These are phyloP conservation scores for Tenthredo mesomela DNA, from an alignment of 2,888 invertebrate species.

Conservation along the genomic window DNA sequence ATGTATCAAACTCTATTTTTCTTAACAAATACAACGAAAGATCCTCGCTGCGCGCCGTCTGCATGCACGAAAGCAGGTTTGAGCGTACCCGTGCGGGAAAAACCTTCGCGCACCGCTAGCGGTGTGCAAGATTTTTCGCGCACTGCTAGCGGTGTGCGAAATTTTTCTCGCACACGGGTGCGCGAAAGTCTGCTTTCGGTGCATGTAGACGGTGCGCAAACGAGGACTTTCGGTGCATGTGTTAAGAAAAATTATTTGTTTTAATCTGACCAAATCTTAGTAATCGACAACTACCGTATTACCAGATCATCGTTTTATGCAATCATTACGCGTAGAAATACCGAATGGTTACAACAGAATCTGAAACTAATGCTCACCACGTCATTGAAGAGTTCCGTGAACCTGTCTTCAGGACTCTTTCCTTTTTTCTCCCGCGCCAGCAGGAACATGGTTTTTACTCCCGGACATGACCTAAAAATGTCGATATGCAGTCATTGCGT, in stretches of 20 bases:
- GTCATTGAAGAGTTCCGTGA: conserved; percentile 72
- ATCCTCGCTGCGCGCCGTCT: too few species aligned
- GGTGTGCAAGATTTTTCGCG: too few species aligned
- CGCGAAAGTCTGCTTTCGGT: too few species aligned
- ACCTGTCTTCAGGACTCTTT: conserved; percentile 70
- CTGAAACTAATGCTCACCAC: conserved; percentile 65
- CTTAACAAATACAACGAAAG: too few species aligned
- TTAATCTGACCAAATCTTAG: background rate
- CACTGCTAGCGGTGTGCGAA: too few species aligned
- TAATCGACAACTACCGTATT: background rate
- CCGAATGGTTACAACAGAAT: background rate
- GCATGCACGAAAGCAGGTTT: too few species aligned
- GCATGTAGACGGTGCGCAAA: too few species aligned
- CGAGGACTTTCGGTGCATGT: too few species aligned
- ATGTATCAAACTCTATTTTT: too few species aligned
- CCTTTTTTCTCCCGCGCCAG: conserved; percentile 75
- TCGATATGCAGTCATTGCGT: background rate
- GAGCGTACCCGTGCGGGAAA: too few species aligned
- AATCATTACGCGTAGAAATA: background rate
- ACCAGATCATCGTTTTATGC: background rate
- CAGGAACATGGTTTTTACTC: conserved; percentile 71
- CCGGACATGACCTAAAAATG: conserved; percentile 69
- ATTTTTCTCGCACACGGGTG: too few species aligned
- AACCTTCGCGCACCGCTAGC: too few species aligned
- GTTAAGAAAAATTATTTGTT: background rate